phyloP scores from a whole-genome alignment of 2,797 vertebrate species.

The Sebastes dallii region DNA sequence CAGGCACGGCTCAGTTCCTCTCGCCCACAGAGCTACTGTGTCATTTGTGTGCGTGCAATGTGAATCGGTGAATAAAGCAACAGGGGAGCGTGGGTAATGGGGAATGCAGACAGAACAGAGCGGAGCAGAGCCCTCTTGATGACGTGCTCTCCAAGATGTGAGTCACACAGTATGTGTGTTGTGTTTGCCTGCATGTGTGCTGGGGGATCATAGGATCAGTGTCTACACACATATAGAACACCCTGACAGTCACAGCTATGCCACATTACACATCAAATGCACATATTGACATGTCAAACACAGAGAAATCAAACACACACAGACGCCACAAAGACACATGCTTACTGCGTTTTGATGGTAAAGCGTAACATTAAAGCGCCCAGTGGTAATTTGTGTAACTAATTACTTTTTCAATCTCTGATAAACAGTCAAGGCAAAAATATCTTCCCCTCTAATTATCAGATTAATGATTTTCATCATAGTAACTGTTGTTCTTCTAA shows the following conservation, averaged over 20 bases:
- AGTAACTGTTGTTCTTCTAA: background rate
- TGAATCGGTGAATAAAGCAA: conserved; percentile 53
- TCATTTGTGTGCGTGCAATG: conserved; percentile 46
- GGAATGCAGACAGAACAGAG: conserved; percentile 51
- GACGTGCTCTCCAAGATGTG: conserved; percentile 37
- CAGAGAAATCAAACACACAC: background rate
- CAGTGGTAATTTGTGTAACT: background rate
- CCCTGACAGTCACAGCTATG: conserved; percentile 22
- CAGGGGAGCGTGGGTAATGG: conserved; percentile 62
- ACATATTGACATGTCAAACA: conserved; percentile 13
- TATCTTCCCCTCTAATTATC: background rate
- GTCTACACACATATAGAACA: conserved; percentile 25
- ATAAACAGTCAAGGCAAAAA: background rate
- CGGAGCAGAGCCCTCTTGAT: conserved; percentile 39
- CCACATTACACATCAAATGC: conserved; percentile 17
- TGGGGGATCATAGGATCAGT: conserved; percentile 37
- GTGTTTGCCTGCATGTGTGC: conserved; percentile 38
- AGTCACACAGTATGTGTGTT: conserved; percentile 44
- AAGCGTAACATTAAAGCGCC: background rate
- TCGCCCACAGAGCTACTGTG: conserved; percentile 57
- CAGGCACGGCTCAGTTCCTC: conserved; percentile 48
- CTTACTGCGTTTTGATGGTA: background rate
- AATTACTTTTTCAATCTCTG: background rate
- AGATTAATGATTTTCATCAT: background rate
- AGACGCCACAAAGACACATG: background rate